Base-by-base conservation (phyloP, 2,113 vertebrate genomes). In the Hippocampus barbouri region DNA sequence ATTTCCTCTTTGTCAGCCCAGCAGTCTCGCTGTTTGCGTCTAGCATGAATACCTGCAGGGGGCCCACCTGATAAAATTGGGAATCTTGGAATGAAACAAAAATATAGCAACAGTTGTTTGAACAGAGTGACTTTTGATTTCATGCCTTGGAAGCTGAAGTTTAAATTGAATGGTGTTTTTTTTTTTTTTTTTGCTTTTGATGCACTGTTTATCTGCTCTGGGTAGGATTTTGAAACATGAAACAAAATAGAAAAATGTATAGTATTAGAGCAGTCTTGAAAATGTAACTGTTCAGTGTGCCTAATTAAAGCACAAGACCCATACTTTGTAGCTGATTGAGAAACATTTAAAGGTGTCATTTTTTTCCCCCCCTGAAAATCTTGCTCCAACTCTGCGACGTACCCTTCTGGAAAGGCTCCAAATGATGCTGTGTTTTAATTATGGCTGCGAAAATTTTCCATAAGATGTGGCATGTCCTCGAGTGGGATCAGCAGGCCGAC, bases 1-100 rank as follows among this genome's bases (percentile, higher is more conserved):
- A 89, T 88, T 86, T 73, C 59, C 59, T 85, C 83, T 89, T 88
- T 91, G 90, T 91, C 87, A 90, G 81, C 73, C 82, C 78, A 87
- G 78, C 90, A 84, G 87, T 87, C 61, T 54, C 77, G 87, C 83
- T 78, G 83, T 91, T 89, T 91, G 89, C 83, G 85, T 84, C 85
- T 86, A 85, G 83, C 81, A 86, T 90, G 89, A 89, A 91, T 84
- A 88, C 90, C 90, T 85, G 88, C 89, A 66, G 88, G 91, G 90
- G 81, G 88, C 85, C 82, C 80, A 83, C 82, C 69, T 81, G 87
- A 87, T 87, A 91, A 90, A 88, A 91, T 92, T 91, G 89, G 89
- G 90, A 90, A 90, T 90, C 82, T 88, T 86, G 62, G 74, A 76
- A 76, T 82, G 83, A 21, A n/a, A 20, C 4, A n/a, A 18, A 68